Conservation (phyloP, 1,140 invertebrate species). For the Saccostrea echinata region DNA sequence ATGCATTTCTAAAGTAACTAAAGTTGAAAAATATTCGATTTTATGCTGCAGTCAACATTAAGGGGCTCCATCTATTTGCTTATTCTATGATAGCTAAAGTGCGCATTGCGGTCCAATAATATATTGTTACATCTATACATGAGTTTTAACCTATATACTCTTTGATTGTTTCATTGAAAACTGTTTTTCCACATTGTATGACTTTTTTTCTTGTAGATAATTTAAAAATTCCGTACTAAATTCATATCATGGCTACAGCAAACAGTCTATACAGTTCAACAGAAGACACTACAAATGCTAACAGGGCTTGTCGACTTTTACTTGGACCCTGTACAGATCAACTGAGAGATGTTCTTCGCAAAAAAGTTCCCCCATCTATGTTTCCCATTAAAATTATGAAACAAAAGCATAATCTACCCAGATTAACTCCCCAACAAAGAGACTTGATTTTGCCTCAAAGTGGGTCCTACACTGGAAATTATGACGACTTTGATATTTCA, state of each 20-base stretch:
- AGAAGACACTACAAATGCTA: conserved; percentile 11
- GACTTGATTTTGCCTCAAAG: not conserved
- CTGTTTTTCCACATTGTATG: too few relatives aligned
- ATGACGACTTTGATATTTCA: conserved; percentile 20
- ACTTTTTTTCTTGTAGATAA: too few relatives aligned
- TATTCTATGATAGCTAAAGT: too few relatives aligned
- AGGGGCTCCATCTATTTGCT: too few relatives aligned
- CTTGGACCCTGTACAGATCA: conserved; percentile 16
- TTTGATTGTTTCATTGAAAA: too few relatives aligned
- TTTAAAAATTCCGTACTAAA: too few relatives aligned
- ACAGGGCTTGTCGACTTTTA: not conserved
- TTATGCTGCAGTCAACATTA: too few relatives aligned
- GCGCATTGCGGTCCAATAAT: too few relatives aligned
- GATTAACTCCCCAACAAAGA: not conserved
- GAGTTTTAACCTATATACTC: too few relatives aligned
- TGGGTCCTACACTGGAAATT: not conserved
- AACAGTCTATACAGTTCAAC: not conserved
- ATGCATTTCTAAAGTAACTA: too few relatives aligned
- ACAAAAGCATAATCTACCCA: not conserved
- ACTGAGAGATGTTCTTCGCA: not conserved
- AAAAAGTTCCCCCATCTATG: not conserved
- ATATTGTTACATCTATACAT: too few relatives aligned
- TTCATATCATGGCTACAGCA: not conserved
- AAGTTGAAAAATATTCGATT: too few relatives aligned
- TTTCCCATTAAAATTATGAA: not conserved